These are phyloP conservation scores for Cotesia congregata DNA, from an alignment of 2,888 invertebrate species.

Conservation along the genomic window DNA sequence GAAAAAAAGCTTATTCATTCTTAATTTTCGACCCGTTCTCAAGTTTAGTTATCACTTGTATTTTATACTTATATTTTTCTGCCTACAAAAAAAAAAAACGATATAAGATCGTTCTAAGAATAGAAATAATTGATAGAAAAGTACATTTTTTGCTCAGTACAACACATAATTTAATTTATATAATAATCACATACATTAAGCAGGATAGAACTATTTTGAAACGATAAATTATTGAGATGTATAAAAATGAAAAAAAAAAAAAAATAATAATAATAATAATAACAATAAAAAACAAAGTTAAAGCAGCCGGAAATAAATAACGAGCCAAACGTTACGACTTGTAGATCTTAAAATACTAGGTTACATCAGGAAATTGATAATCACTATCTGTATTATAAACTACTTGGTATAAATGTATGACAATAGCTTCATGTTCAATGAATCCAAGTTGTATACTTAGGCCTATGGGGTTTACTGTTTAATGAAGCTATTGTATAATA, in stretches of 20 bases:
- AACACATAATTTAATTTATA: too few species aligned
- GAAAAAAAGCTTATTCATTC: too few species aligned
- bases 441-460: slow-evolving; percentile 11
- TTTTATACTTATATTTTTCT: too few species aligned
- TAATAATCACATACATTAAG: too few species aligned
- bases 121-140: too few species aligned
- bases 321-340: slow-evolving; percentile 37
- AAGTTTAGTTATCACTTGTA: too few species aligned
- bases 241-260: slow-evolving; percentile 39
- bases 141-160: too few species aligned
- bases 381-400: slow-evolving; percentile 33
- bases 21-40: too few species aligned
- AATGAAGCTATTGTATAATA: too few species aligned
- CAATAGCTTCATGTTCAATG: slow-evolving; percentile 46
- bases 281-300: slow-evolving; percentile 23
- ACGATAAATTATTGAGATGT: neutral
- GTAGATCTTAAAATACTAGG: slow-evolving; percentile 44
- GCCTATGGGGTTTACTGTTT: neutral
- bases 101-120: too few species aligned
- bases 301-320: slow-evolving; percentile 2
- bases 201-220: too few species aligned
- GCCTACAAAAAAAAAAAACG: too few species aligned
- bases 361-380: slow-evolving; percentile 47
- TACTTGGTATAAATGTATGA: slow-evolving; percentile 46
- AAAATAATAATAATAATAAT: neutral